Base-by-base conservation (phyloP, 2,113 vertebrate species). In the Galbula dea region DNA sequence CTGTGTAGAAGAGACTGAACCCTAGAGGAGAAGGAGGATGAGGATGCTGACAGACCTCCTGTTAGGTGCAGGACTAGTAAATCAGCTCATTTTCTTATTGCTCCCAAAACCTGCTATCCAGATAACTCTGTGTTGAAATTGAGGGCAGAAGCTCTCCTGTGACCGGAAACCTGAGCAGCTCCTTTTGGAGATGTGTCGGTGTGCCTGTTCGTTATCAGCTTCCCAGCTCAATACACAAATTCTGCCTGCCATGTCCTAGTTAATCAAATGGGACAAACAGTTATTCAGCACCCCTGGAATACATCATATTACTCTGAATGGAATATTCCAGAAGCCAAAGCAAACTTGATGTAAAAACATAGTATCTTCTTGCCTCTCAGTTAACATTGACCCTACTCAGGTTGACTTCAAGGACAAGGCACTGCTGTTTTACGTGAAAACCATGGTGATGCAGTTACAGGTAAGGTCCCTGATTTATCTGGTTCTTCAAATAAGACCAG, bases 281-380 rank as follows among this genome's bases (percentile, higher is more conserved):
- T 15, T 27, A 45, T 22, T 48, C 61, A 43, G 6, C 27, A 48
- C 45, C 30, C 9, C 20, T 5, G 17, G 43, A 26, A 15, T 15
- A 24, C 46, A 58, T 13, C 1, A 2, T 16, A 24, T 32, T 7
- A 34, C 1, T 0, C 23, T 23, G 46, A 63, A 32, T 0, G 2
- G 3, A 12, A 39, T 15, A 23, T 41, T 73, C 24, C 6, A 26
- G n/a, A 34, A 63, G 34, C n/a, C 26, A 26, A 57, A 49, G 41
- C 19, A 46, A 65, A 30, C 27, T 11, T 29, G 3, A 26, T 32
- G 41, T 27, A 16, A 54, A 62, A 61, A 10, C 32, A 43, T 0
- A 0, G 49, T 12, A 59, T 51, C 74, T n/a, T 58, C 61, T n/a
- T 45, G 67, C 30, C 51, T 34, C 29, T 77, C 1, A 15, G 14